These are phyloP conservation scores for Pygmarrhopalites habei DNA, from an alignment of 1,140 invertebrate species.

Conservation along the genomic window DNA sequence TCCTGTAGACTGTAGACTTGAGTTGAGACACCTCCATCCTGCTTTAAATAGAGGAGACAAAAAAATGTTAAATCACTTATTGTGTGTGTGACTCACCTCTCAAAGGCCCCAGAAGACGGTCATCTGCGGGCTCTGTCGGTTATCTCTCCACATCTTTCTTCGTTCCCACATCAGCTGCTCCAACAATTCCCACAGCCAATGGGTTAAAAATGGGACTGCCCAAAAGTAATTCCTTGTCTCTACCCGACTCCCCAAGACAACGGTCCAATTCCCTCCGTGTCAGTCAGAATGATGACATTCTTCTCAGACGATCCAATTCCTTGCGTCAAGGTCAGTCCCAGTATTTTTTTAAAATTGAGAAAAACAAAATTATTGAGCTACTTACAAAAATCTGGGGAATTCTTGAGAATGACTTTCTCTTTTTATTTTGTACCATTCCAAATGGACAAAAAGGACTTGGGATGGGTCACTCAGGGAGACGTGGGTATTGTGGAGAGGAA, in stretches of 20 bases:
- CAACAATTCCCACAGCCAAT: too few species aligned
- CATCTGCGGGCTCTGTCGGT: constrained; percentile 21
- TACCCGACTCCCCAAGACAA: constrained; percentile 76
- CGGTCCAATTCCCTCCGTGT: constrained; percentile 76
- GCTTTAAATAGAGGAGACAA: too few species aligned
- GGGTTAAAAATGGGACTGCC: constrained; percentile 39
- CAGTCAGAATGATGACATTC: constrained; percentile 58
- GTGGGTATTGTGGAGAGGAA: constrained; percentile 68
- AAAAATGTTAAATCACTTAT: too few species aligned
- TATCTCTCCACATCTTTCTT: not conserved
- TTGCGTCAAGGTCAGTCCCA: constrained; percentile 68
- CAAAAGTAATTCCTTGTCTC: constrained; percentile 79
- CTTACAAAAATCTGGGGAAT: too few species aligned
- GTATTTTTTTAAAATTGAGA: too few species aligned
- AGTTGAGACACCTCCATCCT: too few species aligned
- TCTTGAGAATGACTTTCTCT: too few species aligned
- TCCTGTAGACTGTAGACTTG: too few species aligned
- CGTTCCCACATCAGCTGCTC: constrained; percentile 5
- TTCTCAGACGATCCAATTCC: constrained; percentile 72
- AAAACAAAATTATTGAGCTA: too few species aligned
- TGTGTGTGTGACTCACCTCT: too few species aligned
- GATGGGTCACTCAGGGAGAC: constrained; percentile 46
- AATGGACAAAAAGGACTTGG: too few species aligned
- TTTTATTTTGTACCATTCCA: too few species aligned
- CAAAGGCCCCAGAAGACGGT: constrained; percentile 22